Evolutionary conservation across 2,888 invertebrate genomes (phyloP).

Genomic region (Globia sparganii): DNA sequence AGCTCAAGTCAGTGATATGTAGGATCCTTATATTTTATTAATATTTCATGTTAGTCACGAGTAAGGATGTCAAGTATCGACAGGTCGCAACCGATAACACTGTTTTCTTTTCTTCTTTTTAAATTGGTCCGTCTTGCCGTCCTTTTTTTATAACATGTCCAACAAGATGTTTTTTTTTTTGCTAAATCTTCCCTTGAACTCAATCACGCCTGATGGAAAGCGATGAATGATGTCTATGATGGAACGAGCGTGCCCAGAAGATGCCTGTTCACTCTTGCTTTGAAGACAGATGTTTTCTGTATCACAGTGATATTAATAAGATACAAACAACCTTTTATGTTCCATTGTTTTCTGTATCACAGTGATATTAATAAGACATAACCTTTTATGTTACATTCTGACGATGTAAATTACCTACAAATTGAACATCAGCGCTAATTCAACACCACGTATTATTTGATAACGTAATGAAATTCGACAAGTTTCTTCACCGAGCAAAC

Average conservation of each 20-base stretch:
- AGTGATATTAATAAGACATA: background rate
- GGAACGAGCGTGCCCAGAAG: background rate
- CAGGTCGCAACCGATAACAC: background rate
- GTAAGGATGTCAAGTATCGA: background rate
- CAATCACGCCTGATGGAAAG: background rate
- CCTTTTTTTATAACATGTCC: background rate
- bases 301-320: background rate
- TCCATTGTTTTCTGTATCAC: background rate
- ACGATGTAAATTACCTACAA: background rate
- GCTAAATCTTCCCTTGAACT: background rate
- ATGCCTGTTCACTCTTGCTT: background rate
- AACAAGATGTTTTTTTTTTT: background rate
- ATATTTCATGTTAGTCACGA: background rate
- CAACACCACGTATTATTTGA: slow-evolving; percentile 9
- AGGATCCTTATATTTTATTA: background rate
- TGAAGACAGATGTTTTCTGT: background rate
- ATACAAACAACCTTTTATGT: too few relatives aligned
- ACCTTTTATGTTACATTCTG: background rate
- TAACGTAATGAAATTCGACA: slow-evolving; percentile 12
- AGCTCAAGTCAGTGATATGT: background rate
- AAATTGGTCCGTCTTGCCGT: background rate
- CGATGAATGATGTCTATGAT: background rate
- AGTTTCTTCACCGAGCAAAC: slow-evolving; percentile 28
- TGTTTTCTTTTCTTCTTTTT: background rate
- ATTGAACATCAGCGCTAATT: slow-evolving; percentile 29